phyloP scores from a whole-genome alignment of 2,797 vertebrate genomes.

The Galagoides demidoff region DNA sequence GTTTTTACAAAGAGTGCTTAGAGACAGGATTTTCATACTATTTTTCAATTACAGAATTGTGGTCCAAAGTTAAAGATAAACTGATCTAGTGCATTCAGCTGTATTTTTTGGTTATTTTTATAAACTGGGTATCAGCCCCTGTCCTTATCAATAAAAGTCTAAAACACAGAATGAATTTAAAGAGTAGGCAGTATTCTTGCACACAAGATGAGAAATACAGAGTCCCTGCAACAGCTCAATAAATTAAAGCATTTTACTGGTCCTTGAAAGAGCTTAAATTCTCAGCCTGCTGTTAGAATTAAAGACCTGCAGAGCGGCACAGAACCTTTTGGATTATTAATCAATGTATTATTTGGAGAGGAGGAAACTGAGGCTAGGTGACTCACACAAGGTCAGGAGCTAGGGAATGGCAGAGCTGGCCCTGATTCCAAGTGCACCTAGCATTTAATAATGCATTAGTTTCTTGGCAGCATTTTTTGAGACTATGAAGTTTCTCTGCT shows the following conservation, averaged over 20 bases:
- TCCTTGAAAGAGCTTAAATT: conserved; percentile 41
- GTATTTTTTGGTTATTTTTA: conserved; percentile 27
- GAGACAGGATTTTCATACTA: neutral
- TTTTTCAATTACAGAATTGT: conserved; percentile 13
- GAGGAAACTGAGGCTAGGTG: conserved; percentile 13
- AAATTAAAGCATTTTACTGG: conserved; percentile 21
- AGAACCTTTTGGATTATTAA: neutral
- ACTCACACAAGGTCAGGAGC: neutral
- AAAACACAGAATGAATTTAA: conserved; percentile 28
- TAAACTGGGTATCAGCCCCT: neutral
- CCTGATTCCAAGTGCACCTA: neutral
- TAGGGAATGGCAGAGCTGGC: conserved; percentile 37
- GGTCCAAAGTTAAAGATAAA: conserved; percentile 51
- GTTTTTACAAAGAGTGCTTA: conserved; percentile 3
- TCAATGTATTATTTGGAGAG: neutral
- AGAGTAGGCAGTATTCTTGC: neutral
- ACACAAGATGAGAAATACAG: neutral
- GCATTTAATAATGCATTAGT: neutral
- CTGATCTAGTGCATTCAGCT: conserved; percentile 1
- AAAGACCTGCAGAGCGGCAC: neutral
- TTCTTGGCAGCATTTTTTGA: conserved; percentile 37
- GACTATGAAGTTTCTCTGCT: neutral
- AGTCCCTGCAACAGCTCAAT: neutral
- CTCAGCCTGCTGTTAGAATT: neutral
- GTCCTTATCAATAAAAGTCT: conserved; percentile 40